These are phyloP conservation scores for Porites divaricata DNA, from an alignment of 92 coral and sea anemone genomes.

Conservation along the genomic window DNA sequence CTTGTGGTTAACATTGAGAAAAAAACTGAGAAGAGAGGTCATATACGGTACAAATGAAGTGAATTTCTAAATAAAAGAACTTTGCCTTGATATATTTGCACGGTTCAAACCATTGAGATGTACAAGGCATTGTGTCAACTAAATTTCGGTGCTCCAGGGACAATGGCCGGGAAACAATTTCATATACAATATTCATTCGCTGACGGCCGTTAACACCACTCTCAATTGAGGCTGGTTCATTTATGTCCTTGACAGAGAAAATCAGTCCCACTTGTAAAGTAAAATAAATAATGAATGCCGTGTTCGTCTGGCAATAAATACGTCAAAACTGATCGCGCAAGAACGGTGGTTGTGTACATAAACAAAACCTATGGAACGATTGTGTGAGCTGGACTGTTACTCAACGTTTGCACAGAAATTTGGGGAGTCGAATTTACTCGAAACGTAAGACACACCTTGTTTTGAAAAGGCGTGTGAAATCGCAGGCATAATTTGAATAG, in stretches of 20 bases:
- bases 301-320: slow-evolving; percentile 6
- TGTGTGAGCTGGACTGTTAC: not conserved
- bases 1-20: not conserved
- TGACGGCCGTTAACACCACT: not conserved
- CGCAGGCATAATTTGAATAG: slow-evolving; percentile 53
- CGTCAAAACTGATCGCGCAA: not conserved
- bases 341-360: not conserved
- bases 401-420: not conserved
- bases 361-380: not conserved
- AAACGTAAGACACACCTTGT: slow-evolving; percentile 40
- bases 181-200: no score
- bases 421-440: slow-evolving; percentile 10
- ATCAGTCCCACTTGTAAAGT: slow-evolving; percentile 1
- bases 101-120: not conserved
- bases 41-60: not conserved
- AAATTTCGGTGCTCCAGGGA: slow-evolving; percentile 8
- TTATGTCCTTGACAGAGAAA: slow-evolving; percentile 14
- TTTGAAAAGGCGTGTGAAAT: slow-evolving; percentile 43
- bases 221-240: not conserved
- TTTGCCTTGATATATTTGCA: not conserved
- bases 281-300: slow-evolving; percentile 28
- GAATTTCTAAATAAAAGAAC: not conserved
- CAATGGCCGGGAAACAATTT: slow-evolving; percentile 15
- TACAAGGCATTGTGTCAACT: not conserved
- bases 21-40: not conserved